Percentiles rank a stretch among this genome's conserved stretches.
Evolutionary conservation across 2,888 invertebrate species (phyloP).

Genomic region (Sturmia bella): DNA sequence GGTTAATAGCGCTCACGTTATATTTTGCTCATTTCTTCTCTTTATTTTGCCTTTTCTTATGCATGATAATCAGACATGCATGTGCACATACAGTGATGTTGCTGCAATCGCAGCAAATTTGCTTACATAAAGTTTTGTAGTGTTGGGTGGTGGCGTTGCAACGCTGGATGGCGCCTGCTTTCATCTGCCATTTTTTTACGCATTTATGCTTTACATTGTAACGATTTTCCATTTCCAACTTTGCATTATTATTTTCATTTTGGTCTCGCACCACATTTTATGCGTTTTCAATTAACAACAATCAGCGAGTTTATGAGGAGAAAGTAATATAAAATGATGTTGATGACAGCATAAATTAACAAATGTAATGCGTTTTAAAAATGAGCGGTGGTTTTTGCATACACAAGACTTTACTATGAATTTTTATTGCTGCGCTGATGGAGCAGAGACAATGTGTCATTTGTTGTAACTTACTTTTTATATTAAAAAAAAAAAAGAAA

Average conservation of each 20-base stretch:
- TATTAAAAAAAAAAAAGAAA: background rate
- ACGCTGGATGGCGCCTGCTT: conserved; percentile 23
- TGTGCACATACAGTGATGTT: conserved; percentile 13
- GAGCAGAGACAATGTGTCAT: background rate
- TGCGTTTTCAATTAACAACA: conserved; percentile 52
- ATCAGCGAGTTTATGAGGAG: conserved; percentile 43
- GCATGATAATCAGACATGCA: conserved; percentile 37
- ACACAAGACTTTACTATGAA: conserved; percentile 7
- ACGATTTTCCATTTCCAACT: background rate
- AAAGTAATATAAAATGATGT: conserved; percentile 62
- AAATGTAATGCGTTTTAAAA: conserved; percentile 62
- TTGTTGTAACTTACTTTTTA: background rate
- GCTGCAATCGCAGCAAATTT: conserved; percentile 19
- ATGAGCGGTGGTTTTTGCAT: conserved; percentile 43
- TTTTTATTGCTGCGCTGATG: conserved; percentile 13
- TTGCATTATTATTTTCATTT: conserved; percentile 23
- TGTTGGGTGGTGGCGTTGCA: conserved; percentile 27
- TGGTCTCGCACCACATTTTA: conserved; percentile 32
- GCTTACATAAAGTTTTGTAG: conserved; percentile 1
- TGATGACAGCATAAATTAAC: conserved; percentile 71
- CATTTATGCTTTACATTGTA: background rate
- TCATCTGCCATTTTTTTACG: conserved; percentile 14
- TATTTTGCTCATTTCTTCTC: background rate
- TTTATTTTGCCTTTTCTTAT: background rate
- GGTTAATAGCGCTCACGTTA: conserved; percentile 42